A percentile compares a stretch with the other conserved stretches of the same genome.
phyloP scores from a whole-genome alignment of 2,113 vertebrate genomes.

The Vulpes vulpes region DNA sequence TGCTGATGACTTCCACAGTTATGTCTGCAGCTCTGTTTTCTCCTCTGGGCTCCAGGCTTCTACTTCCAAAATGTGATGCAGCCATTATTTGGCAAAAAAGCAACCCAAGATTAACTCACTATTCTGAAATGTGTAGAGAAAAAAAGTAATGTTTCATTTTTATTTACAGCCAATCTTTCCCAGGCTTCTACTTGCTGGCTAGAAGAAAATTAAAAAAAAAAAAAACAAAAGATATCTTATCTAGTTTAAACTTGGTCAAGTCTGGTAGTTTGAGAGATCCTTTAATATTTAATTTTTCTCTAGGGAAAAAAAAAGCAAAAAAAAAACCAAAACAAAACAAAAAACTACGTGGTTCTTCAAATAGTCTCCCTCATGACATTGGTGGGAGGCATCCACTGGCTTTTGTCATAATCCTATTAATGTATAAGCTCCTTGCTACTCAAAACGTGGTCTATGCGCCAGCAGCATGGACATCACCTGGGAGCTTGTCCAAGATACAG shows the following conservation, averaged over 20 bases:
- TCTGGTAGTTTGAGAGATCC: background rate
- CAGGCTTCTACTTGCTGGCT: background rate
- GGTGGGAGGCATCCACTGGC: background rate
- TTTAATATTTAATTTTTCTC: background rate
- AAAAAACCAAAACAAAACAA: too few relatives aligned
- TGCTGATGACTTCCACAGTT: background rate
- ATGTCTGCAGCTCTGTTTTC: background rate
- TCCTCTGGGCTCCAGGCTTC: background rate
- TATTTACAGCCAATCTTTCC: background rate
- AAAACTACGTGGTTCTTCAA: background rate
- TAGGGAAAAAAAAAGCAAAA: too few relatives aligned
- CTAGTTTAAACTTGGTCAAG: background rate
- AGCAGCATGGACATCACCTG: fast-evolving
- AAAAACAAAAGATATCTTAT: background rate
- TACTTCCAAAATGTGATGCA: background rate
- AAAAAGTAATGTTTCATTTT: background rate
- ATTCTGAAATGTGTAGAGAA: background rate
- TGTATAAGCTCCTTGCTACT: background rate
- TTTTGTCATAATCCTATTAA: background rate
- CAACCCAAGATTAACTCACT: background rate
- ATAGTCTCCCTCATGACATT: background rate
- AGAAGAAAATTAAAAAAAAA: background rate
- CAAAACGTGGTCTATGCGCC: background rate
- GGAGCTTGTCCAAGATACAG: background rate
- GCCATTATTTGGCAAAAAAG: background rate